Evolutionary conservation across 2,113 vertebrate species (phyloP), one percentile per base, ranked within the genome.

Genomic region (Arizona elegans): DNA sequence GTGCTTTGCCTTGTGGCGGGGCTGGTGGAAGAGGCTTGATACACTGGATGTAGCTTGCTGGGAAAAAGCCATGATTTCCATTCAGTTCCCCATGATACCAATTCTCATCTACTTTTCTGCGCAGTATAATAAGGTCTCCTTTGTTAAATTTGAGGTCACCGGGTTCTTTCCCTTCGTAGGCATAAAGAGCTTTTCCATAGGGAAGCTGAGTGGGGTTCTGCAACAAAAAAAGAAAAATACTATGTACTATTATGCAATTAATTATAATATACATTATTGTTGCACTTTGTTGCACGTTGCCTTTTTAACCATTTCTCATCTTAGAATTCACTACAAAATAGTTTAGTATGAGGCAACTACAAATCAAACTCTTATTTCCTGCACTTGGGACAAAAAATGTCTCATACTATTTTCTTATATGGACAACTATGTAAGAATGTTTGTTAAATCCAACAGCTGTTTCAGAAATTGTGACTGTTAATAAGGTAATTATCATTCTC

Each of bases 21-120:
- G 98, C 98, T 90, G 99, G 99, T 0, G 98, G 98, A 95, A 99
- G 97, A 7, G 99, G 99, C 94, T 98, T 98, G 94, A 99, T 96
- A 94, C 99, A 97, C 97, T 99, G 99, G 97, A 99, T 98, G 94
- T 99, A 99, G 96, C 99, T 99, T n/a, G 99, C 98, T 0, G 99
- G 99, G 94, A 99, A 98, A 97, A 99, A 99, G 93, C 99, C 99
- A 0, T 99, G 99, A 90, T 98, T 98, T 7, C 99, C 99, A 0
- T 98, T 99, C 92, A 99, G 98, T 96, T 99, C 99, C 1, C 99
- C 99, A 0, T 99, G 99, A 97, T 99, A 99, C 99, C 99, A 99
- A 95, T 99, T 99, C 96, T 99, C 99, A 0, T 99, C 99, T 93
- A 99, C 98, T 95, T 98, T 99, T 91, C 98, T 98, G 65, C 98